Percentiles rank a stretch among this genome's conserved stretches.
Conservation (phyloP, 2,797 vertebrate species). For the Gila robusta region DNA sequence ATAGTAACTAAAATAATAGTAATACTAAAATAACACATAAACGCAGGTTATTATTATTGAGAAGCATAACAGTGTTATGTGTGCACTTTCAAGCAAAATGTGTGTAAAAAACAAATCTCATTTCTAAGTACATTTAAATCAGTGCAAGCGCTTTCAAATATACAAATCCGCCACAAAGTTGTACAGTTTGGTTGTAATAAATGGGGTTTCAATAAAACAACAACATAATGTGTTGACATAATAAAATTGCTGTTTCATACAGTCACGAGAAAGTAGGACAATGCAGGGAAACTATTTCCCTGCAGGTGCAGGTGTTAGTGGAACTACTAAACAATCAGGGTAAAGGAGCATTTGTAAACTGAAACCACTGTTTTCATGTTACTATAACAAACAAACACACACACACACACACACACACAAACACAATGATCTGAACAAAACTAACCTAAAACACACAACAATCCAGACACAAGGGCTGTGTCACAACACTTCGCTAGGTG, state of each 20-base stretch:
- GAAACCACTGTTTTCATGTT: neutral
- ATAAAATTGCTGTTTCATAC: neutral
- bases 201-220: neutral
- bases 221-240: neutral
- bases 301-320: too few relatives aligned
- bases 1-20: neutral
- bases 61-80: neutral
- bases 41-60: neutral
- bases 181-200: neutral
- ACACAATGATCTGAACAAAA: neutral
- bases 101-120: neutral
- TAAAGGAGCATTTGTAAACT: neutral
- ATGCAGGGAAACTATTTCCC: conserved; percentile 26
- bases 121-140: neutral
- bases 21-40: neutral
- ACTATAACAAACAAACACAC: neutral
- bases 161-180: neutral
- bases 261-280: conserved; percentile 27
- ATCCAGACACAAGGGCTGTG: neutral
- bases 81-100: neutral
- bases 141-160: neutral
- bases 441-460: neutral
- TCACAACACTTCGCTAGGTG: neutral
- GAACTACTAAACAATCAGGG: conserved; percentile 37
- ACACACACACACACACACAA: too few relatives aligned